Conservation (phyloP, 2,113 vertebrate genomes). For the Bambusicola thoracicus region DNA sequence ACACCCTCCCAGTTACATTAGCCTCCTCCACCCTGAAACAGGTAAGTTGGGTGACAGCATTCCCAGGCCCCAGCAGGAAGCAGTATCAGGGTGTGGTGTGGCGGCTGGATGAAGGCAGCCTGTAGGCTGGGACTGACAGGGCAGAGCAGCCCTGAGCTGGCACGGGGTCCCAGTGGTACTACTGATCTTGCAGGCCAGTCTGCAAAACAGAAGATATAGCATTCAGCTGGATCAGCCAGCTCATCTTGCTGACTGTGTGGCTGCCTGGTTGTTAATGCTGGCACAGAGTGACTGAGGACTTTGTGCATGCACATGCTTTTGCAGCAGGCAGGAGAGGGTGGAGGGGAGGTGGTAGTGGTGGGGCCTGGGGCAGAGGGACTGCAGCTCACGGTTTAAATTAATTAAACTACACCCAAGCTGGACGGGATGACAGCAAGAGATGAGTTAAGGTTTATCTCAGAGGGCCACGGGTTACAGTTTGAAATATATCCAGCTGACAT, state of each 20-base stretch:
- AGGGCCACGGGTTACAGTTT: neutral
- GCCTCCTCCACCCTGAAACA: slow-evolving; percentile 59
- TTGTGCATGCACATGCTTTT: accelerated
- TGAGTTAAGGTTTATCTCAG: neutral
- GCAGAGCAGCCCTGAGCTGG: neutral
- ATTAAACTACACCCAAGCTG: neutral
- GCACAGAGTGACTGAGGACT: neutral
- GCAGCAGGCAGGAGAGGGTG: neutral
- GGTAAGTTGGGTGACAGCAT: slow-evolving; percentile 37
- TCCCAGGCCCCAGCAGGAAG: slow-evolving; percentile 49
- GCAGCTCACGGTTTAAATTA: neutral
- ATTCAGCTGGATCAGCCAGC: neutral
- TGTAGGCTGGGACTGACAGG: neutral
- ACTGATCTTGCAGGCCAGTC: neutral
- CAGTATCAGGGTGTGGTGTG: slow-evolving; percentile 48
- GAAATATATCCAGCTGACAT: neutral
- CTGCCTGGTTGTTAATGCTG: neutral
- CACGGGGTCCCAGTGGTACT: accelerated
- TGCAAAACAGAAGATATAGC: neutral
- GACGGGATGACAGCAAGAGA: neutral
- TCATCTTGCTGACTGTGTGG: neutral
- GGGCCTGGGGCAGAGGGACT: neutral
- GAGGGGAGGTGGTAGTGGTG: neutral
- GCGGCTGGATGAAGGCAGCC: neutral
- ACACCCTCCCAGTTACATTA: slow-evolving; percentile 21